Conservation (phyloP, 2,113 vertebrate genomes). For the Numenius arquata region DNA sequence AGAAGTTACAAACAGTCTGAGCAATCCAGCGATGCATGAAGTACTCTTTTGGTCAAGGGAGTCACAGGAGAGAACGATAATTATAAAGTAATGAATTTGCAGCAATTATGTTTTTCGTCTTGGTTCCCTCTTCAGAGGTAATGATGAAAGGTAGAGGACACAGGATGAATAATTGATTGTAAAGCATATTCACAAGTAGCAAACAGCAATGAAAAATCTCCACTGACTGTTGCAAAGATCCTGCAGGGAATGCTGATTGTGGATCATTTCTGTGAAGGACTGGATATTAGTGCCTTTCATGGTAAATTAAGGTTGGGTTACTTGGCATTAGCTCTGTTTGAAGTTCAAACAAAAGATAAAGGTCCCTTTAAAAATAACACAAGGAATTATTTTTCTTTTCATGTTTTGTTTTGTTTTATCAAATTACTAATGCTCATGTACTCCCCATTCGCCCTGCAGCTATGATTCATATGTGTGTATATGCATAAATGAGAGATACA, state of each 20-base stretch:
- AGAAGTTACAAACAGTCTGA: not conserved
- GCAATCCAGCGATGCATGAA: not conserved
- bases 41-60: not conserved
- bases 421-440: constrained; percentile 43
- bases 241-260: not conserved
- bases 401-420: constrained; percentile 40
- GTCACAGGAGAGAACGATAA: not conserved
- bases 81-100: not conserved
- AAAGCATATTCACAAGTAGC: not conserved
- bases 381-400: constrained; percentile 20
- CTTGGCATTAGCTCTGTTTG: constrained; percentile 35
- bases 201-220: not conserved
- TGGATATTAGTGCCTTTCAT: constrained; percentile 22
- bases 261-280: constrained; percentile 7
- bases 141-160: not conserved
- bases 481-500: constrained; percentile 17
- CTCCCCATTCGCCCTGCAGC: not conserved
- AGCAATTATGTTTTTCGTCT: not conserved
- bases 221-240: not conserved
- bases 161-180: not conserved
- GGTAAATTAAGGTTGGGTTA: constrained; percentile 43
- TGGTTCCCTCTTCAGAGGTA: not conserved
- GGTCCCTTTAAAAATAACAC: constrained; percentile 27
- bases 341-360: constrained; percentile 49
- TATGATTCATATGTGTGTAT: constrained; percentile 1